These are phyloP conservation scores for Tragelaphus strepsiceros DNA, from an alignment of 2,113 vertebrate species.

Conservation along the genomic window DNA sequence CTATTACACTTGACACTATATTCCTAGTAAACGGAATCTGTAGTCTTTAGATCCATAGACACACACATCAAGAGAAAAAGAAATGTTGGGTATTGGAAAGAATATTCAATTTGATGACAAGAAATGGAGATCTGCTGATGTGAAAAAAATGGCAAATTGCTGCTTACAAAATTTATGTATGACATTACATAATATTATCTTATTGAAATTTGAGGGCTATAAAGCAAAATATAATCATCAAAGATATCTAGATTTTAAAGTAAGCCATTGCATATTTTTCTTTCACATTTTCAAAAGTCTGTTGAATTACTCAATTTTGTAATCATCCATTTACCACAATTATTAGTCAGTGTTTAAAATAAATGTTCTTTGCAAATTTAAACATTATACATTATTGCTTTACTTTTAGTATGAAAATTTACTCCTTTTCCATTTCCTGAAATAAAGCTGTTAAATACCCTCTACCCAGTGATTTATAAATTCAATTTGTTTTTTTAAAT, in stretches of 20 bases:
- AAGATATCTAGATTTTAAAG: not conserved
- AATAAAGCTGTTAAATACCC: conserved; percentile 47
- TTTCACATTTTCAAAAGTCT: not conserved
- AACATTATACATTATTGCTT: conserved; percentile 26
- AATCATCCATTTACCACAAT: conserved; percentile 33
- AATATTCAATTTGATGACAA: not conserved
- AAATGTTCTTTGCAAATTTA: conserved; percentile 10
- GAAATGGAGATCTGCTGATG: not conserved
- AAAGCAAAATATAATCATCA: not conserved
- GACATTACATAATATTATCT: not conserved
- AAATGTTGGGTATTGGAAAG: not conserved
- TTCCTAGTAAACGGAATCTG: not conserved
- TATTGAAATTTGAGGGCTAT: not conserved
- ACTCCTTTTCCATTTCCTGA: conserved; percentile 34
- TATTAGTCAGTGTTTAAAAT: conserved; percentile 26
- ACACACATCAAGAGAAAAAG: not conserved
- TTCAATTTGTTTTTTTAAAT: conserved; percentile 67
- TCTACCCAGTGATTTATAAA: conserved; percentile 69
- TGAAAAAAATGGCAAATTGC: not conserved
- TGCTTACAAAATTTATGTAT: not conserved
- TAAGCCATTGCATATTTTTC: not conserved
- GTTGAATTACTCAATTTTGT: not conserved
- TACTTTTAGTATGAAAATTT: conserved; percentile 44
- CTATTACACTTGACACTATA: not conserved
- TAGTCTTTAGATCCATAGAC: not conserved